Conservation (phyloP, 2,797 vertebrate genomes). For the Gallinago nigripennis region DNA sequence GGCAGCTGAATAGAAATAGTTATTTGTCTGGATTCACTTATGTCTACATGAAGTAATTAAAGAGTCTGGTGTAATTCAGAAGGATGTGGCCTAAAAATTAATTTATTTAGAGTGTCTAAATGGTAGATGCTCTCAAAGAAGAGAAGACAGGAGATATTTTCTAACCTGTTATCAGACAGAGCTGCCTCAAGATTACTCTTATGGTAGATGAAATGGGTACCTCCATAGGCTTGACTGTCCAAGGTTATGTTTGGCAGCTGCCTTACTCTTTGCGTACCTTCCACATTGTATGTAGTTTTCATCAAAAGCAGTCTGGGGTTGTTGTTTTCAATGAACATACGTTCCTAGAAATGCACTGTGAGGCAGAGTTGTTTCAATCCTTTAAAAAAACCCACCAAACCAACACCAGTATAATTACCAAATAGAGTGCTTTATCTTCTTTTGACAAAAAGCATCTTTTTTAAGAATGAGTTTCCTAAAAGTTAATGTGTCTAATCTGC, state of each 20-base stretch:
- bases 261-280: background rate
- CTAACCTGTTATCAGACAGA: slow-evolving; percentile 1
- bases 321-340: background rate
- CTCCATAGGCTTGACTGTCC: background rate
- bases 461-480: background rate
- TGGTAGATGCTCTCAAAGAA: background rate
- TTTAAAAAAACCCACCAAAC: too few species aligned
- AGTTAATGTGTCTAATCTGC: background rate
- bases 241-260: background rate
- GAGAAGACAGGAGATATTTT: background rate
- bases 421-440: background rate
- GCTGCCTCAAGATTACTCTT: background rate
- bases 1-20: background rate
- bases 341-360: background rate
- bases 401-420: background rate
- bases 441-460: background rate
- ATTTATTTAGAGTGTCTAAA: background rate
- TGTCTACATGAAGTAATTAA: background rate
- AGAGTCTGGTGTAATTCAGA: background rate
- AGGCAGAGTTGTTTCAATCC: background rate
- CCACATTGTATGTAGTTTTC: background rate
- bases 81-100: background rate
- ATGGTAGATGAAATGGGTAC: background rate
- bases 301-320: background rate
- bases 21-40: background rate